Evolutionary conservation across 1,140 invertebrate genomes (phyloP).

Genomic region (Zophobas atratus): DNA sequence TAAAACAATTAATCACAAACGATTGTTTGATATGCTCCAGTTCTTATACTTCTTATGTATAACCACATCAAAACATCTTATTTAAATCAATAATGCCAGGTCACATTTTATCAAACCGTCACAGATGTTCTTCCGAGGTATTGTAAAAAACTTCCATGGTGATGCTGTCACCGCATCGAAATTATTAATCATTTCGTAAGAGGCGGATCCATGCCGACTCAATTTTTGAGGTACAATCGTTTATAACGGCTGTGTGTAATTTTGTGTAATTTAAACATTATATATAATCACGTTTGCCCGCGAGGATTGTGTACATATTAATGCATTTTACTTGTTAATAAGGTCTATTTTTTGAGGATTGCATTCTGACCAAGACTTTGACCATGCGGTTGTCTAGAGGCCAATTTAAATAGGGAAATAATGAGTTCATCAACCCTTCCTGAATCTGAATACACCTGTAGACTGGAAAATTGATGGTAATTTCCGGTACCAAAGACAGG

Average conservation of each 20-base stretch:
- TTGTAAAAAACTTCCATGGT: too few species aligned
- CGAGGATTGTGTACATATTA: constrained; percentile 12
- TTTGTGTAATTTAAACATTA: constrained; percentile 32
- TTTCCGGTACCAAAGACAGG: constrained; percentile 23
- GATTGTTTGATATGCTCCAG: too few species aligned
- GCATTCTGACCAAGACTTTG: background rate
- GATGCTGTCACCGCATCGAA: background rate
- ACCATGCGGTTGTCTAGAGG: constrained; percentile 5
- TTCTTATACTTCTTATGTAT: too few species aligned
- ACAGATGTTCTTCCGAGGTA: too few species aligned
- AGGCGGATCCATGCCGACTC: background rate
- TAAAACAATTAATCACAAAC: too few species aligned
- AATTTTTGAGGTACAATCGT: constrained; percentile 29
- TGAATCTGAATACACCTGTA: constrained; percentile 29
- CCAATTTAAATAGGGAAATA: constrained; percentile 34
- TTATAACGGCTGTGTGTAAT: constrained; percentile 5
- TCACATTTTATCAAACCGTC: too few species aligned
- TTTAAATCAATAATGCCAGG: too few species aligned
- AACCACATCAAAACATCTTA: too few species aligned
- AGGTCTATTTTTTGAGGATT: constrained; percentile 17
- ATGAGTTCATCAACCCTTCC: constrained; percentile 37
- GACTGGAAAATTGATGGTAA: constrained; percentile 38
- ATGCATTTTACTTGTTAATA: constrained; percentile 30
- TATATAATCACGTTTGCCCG: constrained; percentile 21
- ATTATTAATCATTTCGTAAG: background rate